A percentile compares a stretch with the other conserved stretches of the same genome.
Conservation (phyloP, 2,113 vertebrate genomes). For the Brevimyrus niger region DNA sequence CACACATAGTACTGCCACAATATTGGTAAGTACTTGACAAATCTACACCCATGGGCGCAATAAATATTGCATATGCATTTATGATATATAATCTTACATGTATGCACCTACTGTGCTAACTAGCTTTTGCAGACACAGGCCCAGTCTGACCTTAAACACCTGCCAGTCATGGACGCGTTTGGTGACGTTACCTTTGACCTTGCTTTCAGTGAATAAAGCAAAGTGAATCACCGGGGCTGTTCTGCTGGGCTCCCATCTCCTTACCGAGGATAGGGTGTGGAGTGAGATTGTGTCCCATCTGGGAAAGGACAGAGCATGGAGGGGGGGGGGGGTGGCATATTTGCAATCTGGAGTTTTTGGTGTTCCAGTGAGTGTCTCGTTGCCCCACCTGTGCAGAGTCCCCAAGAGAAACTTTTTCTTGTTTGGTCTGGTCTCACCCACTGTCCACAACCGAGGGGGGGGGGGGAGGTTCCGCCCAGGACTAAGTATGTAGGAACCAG, state of each 20-base stretch:
- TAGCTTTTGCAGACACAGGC: neutral
- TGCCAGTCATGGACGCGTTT: neutral
- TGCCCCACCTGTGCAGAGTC: too few relatives aligned
- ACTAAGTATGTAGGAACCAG: neutral
- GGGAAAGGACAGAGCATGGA: neutral
- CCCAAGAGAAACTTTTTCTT: too few relatives aligned
- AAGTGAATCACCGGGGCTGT: neutral
- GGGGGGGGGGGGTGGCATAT: neutral
- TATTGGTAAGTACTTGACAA: neutral
- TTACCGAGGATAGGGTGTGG: neutral
- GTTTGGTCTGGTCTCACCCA: too few relatives aligned
- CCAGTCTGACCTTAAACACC: neutral
- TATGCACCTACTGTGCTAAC: neutral
- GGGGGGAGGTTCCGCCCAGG: too few relatives aligned
- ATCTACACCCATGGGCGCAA: neutral
- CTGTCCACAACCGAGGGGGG: too few relatives aligned
- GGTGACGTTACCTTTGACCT: conserved; percentile 11
- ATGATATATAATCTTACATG: neutral
- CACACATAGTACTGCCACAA: neutral
- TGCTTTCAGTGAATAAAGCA: neutral
- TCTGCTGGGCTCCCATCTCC: neutral
- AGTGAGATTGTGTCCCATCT: neutral
- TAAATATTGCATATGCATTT: neutral
- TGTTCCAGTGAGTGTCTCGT: too few relatives aligned
- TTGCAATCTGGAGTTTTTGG: neutral